Evolutionary conservation across 2,797 vertebrate genomes (phyloP).

Genomic region (Phataginus tetradactyla): DNA sequence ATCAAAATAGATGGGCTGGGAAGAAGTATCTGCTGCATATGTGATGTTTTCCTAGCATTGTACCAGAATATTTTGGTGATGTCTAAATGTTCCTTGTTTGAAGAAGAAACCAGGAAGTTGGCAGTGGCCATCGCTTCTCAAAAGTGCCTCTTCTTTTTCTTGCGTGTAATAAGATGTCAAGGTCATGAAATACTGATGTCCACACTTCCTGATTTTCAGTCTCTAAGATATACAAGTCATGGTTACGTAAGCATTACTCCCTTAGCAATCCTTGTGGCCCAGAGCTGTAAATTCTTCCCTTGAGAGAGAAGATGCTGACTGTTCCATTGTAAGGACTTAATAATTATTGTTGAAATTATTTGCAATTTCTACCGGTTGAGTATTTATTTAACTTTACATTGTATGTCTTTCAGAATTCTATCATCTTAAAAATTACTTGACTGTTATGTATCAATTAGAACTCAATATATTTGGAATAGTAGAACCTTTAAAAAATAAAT

Average conservation of each 20-base stretch:
- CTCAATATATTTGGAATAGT: not conserved
- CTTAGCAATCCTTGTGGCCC: not conserved
- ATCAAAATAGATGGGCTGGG: not conserved
- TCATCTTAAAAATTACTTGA: slow-evolving; percentile 33
- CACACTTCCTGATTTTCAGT: slow-evolving; percentile 48
- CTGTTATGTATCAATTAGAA: not conserved
- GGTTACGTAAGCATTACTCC: not conserved
- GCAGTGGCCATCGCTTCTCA: not conserved
- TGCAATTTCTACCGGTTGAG: not conserved
- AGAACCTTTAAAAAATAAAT: slow-evolving; percentile 34
- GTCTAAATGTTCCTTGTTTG: slow-evolving; percentile 52
- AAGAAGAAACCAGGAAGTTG: slow-evolving; percentile 67
- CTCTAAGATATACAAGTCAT: not conserved
- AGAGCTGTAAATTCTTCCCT: not conserved
- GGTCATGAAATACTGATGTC: slow-evolving; percentile 36
- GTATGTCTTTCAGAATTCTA: slow-evolving; percentile 16
- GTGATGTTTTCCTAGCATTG: not conserved
- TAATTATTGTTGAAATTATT: not conserved
- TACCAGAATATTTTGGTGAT: slow-evolving; percentile 23
- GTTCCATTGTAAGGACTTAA: not conserved
- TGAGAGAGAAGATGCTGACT: not conserved
- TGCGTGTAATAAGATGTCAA: slow-evolving; percentile 9
- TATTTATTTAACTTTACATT: slow-evolving; percentile 22
- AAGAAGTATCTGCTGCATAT: not conserved
- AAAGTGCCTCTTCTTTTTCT: slow-evolving; percentile 21